Percentiles rank a stretch among this genome's conserved stretches.
Evolutionary conservation across 2,797 vertebrate species (phyloP).

Genomic region (Trichosurus vulpecula): DNA sequence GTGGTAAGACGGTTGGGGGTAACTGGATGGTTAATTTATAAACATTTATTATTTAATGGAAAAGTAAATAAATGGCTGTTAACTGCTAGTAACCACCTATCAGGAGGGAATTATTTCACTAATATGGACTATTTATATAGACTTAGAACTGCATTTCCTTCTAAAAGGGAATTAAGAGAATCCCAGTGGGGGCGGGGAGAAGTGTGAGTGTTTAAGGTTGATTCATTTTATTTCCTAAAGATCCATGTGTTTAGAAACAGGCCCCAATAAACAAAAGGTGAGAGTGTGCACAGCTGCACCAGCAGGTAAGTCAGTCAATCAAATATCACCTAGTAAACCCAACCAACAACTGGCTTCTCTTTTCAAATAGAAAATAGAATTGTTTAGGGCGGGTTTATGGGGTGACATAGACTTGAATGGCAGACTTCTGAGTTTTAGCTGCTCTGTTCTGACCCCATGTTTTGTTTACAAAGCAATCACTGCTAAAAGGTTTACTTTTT

Average conservation of each 20-base stretch:
- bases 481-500: conserved; percentile 62
- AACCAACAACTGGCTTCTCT: conserved; percentile 75
- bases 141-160: conserved; percentile 40
- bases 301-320: conserved; percentile 76
- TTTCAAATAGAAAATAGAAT: conserved; percentile 76
- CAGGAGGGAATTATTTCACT: conserved; percentile 65
- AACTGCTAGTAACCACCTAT: conserved; percentile 74
- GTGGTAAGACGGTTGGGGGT: conserved; percentile 53
- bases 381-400: conserved; percentile 73
- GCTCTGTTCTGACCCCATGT: conserved; percentile 55
- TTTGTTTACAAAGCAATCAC: conserved; percentile 76
- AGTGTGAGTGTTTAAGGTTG: background rate
- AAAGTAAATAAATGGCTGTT: conserved; percentile 78
- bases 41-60: conserved; percentile 77
- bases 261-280: conserved; percentile 75
- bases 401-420: conserved; percentile 68
- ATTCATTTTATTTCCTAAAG: background rate
- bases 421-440: conserved; percentile 68
- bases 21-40: conserved; percentile 65
- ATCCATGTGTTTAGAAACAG: conserved; percentile 46
- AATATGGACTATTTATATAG: conserved; percentile 54
- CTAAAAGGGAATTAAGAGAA: conserved; percentile 47
- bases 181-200: conserved; percentile 14
- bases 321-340: conserved; percentile 69
- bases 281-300: conserved; percentile 38